Conservation (phyloP, 2,888 invertebrate genomes). For the Drosophila setosimentum region DNA sequence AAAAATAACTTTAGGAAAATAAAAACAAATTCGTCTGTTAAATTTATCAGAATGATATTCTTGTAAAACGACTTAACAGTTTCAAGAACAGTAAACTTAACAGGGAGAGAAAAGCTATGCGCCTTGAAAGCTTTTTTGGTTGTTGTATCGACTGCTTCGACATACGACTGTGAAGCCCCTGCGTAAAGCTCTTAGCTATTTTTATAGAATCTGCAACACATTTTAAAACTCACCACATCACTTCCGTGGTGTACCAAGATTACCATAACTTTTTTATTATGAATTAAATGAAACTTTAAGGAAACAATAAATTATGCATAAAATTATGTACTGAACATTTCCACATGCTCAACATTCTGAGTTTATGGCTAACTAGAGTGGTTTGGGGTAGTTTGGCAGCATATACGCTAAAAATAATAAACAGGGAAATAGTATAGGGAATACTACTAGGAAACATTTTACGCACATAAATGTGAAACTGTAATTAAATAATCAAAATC, state of each 20-base stretch:
- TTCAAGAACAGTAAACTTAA: neutral
- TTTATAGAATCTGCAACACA: neutral
- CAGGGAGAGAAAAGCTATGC: neutral
- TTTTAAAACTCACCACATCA: neutral
- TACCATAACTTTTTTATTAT: neutral
- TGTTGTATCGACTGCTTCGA: constrained; percentile 1
- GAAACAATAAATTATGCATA: neutral
- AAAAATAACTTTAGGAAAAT: neutral
- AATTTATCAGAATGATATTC: neutral
- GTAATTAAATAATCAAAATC: neutral
- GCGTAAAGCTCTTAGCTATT: neutral
- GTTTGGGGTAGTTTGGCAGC: neutral
- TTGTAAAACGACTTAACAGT: neutral
- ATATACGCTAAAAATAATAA: neutral
- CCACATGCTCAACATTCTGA: neutral
- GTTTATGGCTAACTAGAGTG: accelerated
- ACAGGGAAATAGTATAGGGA: neutral
- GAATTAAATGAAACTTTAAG: neutral
- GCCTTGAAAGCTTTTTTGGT: constrained; percentile 10
- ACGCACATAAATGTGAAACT: neutral
- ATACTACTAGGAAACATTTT: neutral
- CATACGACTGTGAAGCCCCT: neutral
- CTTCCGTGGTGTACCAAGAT: neutral
- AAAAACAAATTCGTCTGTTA: neutral
- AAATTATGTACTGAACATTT: neutral